phyloP scores from a whole-genome alignment of 2,888 invertebrate genomes.

The Pristionchus fissidentatus region DNA sequence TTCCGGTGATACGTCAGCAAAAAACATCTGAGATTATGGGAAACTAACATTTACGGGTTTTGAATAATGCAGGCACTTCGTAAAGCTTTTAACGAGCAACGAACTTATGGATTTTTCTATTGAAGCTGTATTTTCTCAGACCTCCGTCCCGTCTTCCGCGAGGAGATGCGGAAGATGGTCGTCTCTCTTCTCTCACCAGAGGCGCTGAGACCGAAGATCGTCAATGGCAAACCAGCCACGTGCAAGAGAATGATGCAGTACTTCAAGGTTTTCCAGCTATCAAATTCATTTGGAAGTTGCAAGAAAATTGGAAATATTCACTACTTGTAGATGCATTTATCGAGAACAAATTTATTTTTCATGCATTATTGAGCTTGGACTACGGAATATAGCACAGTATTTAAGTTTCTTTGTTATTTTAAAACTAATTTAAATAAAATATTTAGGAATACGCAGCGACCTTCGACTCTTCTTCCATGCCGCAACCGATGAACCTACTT shows the following conservation, averaged over 20 bases:
- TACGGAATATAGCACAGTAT: neutral
- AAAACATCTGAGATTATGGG: too few relatives aligned
- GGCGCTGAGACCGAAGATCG: conserved; percentile 64
- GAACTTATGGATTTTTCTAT: neutral
- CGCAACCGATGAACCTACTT: conserved; percentile 68
- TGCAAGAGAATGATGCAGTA: conserved; percentile 72
- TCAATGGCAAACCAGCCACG: conserved; percentile 72
- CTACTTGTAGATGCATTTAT: too few relatives aligned
- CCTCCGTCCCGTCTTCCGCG: conserved; percentile 69
- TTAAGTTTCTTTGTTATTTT: too few relatives aligned
- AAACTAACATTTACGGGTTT: too few relatives aligned
- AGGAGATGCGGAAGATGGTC: conserved; percentile 72
- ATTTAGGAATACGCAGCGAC: conserved; percentile 67
- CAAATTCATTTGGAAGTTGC: neutral
- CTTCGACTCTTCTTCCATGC: conserved; percentile 68
- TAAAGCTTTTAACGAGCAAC: too few relatives aligned
- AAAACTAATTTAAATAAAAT: neutral
- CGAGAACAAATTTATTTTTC: too few relatives aligned
- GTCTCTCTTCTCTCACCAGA: conserved; percentile 66
- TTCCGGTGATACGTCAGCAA: too few relatives aligned
- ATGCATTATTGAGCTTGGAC: too few relatives aligned
- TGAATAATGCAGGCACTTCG: too few relatives aligned
- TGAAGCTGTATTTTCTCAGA: conserved; percentile 53
- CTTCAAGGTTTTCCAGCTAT: conserved; percentile 58
- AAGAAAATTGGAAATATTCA: neutral